These are phyloP conservation scores for Dioctria rufipes DNA, from an alignment of 2,888 invertebrate genomes.

Conservation along the genomic window DNA sequence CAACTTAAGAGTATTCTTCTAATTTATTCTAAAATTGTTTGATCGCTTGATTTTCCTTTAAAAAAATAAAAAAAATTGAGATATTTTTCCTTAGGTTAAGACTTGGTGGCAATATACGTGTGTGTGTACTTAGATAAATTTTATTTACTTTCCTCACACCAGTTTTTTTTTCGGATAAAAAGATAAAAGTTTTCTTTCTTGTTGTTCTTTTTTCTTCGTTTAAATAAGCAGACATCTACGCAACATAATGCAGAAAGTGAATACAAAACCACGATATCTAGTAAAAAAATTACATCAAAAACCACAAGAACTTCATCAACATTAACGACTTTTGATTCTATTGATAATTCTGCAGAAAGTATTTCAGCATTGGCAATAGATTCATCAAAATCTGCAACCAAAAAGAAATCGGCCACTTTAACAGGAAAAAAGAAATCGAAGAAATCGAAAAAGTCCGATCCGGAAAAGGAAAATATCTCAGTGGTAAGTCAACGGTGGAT, in stretches of 20 bases:
- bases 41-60: too few relatives aligned
- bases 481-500: slow-evolving; percentile 72
- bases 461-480: slow-evolving; percentile 79
- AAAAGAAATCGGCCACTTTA: slow-evolving; percentile 54
- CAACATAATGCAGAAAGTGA: slow-evolving; percentile 21
- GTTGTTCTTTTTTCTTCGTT: neutral
- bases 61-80: too few relatives aligned
- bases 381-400: slow-evolving; percentile 21
- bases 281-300: slow-evolving; percentile 54
- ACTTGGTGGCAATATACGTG: too few relatives aligned
- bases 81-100: too few relatives aligned
- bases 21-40: too few relatives aligned
- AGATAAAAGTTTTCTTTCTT: neutral
- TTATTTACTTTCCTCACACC: too few relatives aligned
- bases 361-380: slow-evolving; percentile 1
- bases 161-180: neutral
- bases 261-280: neutral
- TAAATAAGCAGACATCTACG: neutral
- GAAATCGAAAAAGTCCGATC: slow-evolving; percentile 76
- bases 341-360: slow-evolving; percentile 2
- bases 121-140: too few relatives aligned
- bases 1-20: too few relatives aligned
- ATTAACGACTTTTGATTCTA: slow-evolving; percentile 4
- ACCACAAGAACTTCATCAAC: slow-evolving; percentile 57
- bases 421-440: slow-evolving; percentile 75